phyloP scores from a whole-genome alignment of 2,888 invertebrate species.

The Trissoscelio sp. region DNA sequence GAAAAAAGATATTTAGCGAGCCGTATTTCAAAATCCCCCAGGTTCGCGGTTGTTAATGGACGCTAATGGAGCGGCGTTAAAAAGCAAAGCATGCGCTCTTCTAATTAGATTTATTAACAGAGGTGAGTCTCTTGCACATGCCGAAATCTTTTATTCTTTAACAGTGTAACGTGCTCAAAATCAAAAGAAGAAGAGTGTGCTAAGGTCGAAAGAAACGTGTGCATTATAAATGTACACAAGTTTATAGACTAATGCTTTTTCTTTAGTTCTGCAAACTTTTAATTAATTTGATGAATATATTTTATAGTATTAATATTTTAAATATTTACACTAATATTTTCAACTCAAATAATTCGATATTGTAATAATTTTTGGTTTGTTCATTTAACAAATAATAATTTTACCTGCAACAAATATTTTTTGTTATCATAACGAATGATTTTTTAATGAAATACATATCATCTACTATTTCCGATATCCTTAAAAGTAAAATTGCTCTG shows the following conservation, averaged over 20 bases:
- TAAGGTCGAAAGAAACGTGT: slow-evolving; percentile 5
- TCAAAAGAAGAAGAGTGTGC: not conserved
- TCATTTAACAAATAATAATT: too few relatives aligned
- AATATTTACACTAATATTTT: too few relatives aligned
- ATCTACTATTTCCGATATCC: not conserved
- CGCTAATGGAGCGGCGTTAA: slow-evolving; percentile 41
- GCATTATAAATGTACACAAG: too few relatives aligned
- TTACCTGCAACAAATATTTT: too few relatives aligned
- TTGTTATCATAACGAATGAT: too few relatives aligned
- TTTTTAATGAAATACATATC: not conserved
- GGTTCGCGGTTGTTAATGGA: slow-evolving; percentile 20
- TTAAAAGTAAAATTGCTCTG: not conserved
- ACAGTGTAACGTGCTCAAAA: not conserved
- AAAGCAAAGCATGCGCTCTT: slow-evolving; percentile 36
- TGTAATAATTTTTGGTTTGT: too few relatives aligned
- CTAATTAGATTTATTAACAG: slow-evolving; percentile 51
- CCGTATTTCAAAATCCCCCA: slow-evolving; percentile 24
- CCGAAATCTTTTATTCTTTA: slow-evolving; percentile 36
- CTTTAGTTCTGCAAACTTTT: too few relatives aligned
- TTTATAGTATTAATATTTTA: too few relatives aligned
- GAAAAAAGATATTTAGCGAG: slow-evolving; percentile 13
- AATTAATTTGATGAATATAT: too few relatives aligned
- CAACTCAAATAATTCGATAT: too few relatives aligned
- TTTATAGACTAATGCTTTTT: too few relatives aligned
- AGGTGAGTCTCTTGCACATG: slow-evolving; percentile 4